A percentile compares a stretch with the other conserved stretches of the same genome.
These are phyloP conservation scores for Arothron firmamentum DNA, from an alignment of 2,113 vertebrate species.

Conservation along the genomic window DNA sequence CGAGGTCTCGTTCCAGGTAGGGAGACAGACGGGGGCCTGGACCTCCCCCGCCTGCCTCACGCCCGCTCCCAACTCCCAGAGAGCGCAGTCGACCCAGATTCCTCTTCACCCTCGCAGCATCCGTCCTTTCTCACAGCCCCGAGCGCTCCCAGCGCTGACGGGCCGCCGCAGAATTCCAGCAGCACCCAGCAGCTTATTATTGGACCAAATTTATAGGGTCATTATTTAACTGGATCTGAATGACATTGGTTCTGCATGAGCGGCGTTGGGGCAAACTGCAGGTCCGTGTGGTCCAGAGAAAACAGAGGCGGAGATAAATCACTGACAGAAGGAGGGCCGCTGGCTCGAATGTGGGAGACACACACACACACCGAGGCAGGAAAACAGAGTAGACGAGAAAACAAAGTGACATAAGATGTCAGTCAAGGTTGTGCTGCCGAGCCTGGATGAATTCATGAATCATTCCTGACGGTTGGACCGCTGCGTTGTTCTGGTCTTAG, in stretches of 20 bases:
- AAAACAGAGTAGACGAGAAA: constrained; percentile 7
- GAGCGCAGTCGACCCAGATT: constrained; percentile 44
- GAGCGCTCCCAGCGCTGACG: constrained; percentile 64
- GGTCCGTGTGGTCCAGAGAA: constrained; percentile 83
- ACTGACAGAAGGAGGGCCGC: constrained; percentile 37
- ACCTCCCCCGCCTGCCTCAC: constrained; percentile 51
- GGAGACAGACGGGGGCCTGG: constrained; percentile 74
- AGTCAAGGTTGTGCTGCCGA: neutral
- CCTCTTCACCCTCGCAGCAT: constrained; percentile 53
- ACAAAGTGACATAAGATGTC: constrained; percentile 7
- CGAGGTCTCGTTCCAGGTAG: constrained; percentile 81
- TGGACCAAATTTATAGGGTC: constrained; percentile 89
- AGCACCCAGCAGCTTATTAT: constrained; percentile 82
- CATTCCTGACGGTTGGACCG: no score
- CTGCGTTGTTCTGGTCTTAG: no score
- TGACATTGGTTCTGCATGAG: constrained; percentile 89
- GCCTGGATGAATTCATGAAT: no score
- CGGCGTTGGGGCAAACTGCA: constrained; percentile 78
- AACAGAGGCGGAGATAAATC: constrained; percentile 91
- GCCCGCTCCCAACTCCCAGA: constrained; percentile 64
- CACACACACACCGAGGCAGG: constrained; percentile 11
- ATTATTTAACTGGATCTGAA: constrained; percentile 89
- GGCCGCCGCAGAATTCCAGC: constrained; percentile 78
- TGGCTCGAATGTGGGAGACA: constrained; percentile 7
- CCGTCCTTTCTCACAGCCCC: constrained; percentile 71